Evolutionary conservation across 2,797 vertebrate species (phyloP), one percentile per base, ranked within the genome.

Genomic region (Sternotherus odoratus): DNA sequence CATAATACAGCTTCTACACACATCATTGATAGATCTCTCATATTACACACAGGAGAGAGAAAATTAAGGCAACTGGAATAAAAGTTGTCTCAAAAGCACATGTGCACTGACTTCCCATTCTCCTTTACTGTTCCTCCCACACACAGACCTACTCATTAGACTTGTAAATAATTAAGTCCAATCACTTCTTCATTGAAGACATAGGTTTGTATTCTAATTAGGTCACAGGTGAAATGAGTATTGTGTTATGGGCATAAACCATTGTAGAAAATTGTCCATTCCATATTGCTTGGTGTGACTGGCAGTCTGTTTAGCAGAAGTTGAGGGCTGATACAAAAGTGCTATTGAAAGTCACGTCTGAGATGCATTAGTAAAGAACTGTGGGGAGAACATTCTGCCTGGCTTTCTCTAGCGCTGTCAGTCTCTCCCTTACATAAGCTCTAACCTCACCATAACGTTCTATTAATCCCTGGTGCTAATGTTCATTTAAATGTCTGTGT

Each of bases 121-220:
- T 46, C 69, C 39, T 74, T 28, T 74, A 24, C 12, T 21, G 75
- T 92, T 54, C 50, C 17, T 82, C 26, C 28, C 33, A 11, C 74
- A 3, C 1, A 0, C 24, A 3, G 12, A 1, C 54, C 0, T 57
- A 19, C 36, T 11, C 77, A 84, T 13, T 90, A 7, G 39, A 46
- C 26, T 43, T 46, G 69, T 89, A n/a, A 3, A 2, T 33, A 33
- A 43, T 63, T 5, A n/a, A 2, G 48, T 88, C 86, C 75, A 66
- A 5, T 77, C 21, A 19, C 46, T 86, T 92, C 21, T 26, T 83
- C 50, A 57, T 93, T 36, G 56, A 85, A 46, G n/a, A 66, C 17
- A 33, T 24, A 12, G 4, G 8, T 74, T 12, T 86, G 16, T 63
- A 63, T 63, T 63, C 56, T 78, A 12, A 43, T 91, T 53, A 78